Evolutionary conservation across 2,797 vertebrate species (phyloP).

Genomic region (Danio albolineatus): DNA sequence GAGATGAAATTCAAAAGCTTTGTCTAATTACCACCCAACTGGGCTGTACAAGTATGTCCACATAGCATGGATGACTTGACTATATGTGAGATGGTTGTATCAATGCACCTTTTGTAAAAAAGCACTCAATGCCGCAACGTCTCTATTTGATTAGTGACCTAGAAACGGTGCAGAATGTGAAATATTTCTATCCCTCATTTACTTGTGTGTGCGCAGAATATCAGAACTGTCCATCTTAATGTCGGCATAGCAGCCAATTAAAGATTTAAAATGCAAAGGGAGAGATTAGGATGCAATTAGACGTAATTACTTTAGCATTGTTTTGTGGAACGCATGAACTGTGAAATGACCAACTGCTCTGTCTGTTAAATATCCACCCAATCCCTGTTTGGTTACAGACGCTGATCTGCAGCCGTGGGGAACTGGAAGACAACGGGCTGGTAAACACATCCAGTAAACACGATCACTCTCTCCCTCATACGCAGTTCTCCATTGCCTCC

Average conservation of each 20-base stretch:
- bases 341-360: slow-evolving; percentile 78
- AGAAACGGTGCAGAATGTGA: neutral
- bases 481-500: slow-evolving; percentile 14
- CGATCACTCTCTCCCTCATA: neutral
- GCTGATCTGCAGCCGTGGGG: slow-evolving; percentile 36
- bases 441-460: slow-evolving; percentile 46
- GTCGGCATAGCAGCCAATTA: slow-evolving; percentile 70
- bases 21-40: neutral
- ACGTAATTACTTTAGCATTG: slow-evolving; percentile 80
- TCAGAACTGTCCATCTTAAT: slow-evolving; percentile 12
- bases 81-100: neutral
- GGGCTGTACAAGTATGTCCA: neutral
- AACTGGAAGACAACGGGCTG: slow-evolving; percentile 29
- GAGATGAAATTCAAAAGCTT: neutral
- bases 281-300: slow-evolving; percentile 77
- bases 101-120: neutral
- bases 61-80: neutral
- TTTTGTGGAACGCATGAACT: slow-evolving; percentile 73
- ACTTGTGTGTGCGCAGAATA: slow-evolving; percentile 2
- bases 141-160: neutral
- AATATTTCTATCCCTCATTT: neutral
- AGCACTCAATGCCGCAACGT: neutral
- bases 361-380: slow-evolving; percentile 48
- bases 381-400: slow-evolving; percentile 21
- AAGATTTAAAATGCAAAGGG: slow-evolving; percentile 73